phyloP scores from a whole-genome alignment of 1,140 invertebrate genomes.

The Nebria ingens region DNA sequence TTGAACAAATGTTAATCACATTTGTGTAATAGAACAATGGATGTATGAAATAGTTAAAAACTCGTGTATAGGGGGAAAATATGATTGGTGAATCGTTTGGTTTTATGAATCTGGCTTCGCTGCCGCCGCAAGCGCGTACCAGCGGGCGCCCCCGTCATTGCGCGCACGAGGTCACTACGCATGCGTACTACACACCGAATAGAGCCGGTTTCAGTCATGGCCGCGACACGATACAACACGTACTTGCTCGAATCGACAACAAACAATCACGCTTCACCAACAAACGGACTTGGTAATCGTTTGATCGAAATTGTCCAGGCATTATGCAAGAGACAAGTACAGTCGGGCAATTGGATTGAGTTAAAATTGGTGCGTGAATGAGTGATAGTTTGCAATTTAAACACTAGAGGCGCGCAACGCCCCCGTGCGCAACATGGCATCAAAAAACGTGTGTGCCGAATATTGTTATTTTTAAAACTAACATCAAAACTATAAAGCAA shows the following conservation, averaged over 20 bases:
- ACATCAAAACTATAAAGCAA: too few relatives aligned
- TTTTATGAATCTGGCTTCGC: too few relatives aligned
- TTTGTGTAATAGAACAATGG: too few relatives aligned
- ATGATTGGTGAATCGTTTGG: too few relatives aligned
- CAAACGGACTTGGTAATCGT: neutral
- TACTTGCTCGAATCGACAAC: neutral
- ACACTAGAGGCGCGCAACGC: slow-evolving; percentile 3
- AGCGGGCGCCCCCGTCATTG: neutral
- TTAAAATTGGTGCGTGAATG: neutral
- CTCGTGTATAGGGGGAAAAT: too few relatives aligned
- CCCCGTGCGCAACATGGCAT: neutral
- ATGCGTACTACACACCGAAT: neutral
- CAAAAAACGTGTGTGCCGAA: too few relatives aligned
- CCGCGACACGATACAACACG: neutral
- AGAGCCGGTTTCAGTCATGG: slow-evolving; percentile 5
- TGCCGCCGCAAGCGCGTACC: neutral
- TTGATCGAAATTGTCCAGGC: neutral
- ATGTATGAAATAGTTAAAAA: too few relatives aligned
- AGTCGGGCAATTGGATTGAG: neutral
- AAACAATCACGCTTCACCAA: neutral
- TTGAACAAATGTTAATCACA: too few relatives aligned
- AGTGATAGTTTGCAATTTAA: neutral
- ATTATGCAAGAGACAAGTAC: neutral
- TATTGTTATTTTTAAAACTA: too few relatives aligned
- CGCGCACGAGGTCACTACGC: neutral